A percentile compares a stretch with the other conserved stretches of the same genome.
Evolutionary conservation across 2,888 invertebrate species (phyloP).

Genomic region (Oegoconia quadripuncta): DNA sequence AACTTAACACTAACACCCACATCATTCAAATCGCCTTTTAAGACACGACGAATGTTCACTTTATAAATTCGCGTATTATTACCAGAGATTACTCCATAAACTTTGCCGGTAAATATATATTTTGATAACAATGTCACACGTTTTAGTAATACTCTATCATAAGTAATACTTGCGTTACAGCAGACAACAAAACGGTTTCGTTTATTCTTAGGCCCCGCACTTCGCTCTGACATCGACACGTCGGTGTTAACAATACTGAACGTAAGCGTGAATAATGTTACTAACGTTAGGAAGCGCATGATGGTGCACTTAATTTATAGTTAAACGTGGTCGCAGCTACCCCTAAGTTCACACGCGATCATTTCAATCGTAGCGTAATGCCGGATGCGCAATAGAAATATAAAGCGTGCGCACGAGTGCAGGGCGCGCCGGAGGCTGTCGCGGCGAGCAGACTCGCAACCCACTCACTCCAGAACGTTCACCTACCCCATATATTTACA

Average conservation of each 20-base stretch:
- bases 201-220: background rate
- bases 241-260: constrained; percentile 32
- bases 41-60: constrained; percentile 62
- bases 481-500: constrained; percentile 75
- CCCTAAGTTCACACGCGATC: constrained; percentile 11
- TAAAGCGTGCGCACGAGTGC: constrained; percentile 57
- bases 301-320: constrained; percentile 21
- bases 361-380: no score
- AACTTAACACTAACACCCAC: constrained; percentile 51
- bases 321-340: constrained; percentile 9
- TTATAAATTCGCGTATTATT: constrained; percentile 49
- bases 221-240: constrained; percentile 25
- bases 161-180: constrained; percentile 40
- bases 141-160: constrained; percentile 52
- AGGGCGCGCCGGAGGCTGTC: constrained; percentile 62
- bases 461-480: constrained; percentile 71
- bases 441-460: constrained; percentile 46
- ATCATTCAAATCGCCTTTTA: constrained; percentile 66
- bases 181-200: constrained; percentile 27
- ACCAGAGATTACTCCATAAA: constrained; percentile 44
- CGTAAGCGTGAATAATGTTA: constrained; percentile 40
- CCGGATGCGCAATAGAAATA: constrained; percentile 8
- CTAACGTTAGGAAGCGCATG: constrained; percentile 36
- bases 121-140: constrained; percentile 53
- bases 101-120: constrained; percentile 66